A percentile compares a stretch with the other conserved stretches of the same genome.
Conservation (phyloP, 2,888 invertebrate genomes). For the Aspidapion aeneum region DNA sequence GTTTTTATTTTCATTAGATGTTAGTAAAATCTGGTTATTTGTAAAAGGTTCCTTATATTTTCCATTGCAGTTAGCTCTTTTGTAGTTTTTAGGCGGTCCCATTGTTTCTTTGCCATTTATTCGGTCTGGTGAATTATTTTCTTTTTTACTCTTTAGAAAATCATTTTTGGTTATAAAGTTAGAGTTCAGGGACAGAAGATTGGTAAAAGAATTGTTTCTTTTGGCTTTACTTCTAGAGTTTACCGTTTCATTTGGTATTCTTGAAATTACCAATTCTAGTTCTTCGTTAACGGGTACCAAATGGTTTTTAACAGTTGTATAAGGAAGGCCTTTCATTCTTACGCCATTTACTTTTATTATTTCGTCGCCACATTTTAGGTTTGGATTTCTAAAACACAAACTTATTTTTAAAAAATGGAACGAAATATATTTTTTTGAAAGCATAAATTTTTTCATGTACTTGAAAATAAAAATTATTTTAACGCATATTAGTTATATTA, state of each 20-base stretch:
- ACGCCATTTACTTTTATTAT: constrained; percentile 86
- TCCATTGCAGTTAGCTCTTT: background rate
- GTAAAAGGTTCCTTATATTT: background rate
- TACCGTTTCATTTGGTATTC: constrained; percentile 12
- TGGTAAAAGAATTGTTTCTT: constrained; percentile 25
- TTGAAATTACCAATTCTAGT: constrained; percentile 45
- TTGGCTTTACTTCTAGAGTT: constrained; percentile 14
- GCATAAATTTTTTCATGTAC: background rate
- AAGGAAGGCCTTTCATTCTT: constrained; percentile 69
- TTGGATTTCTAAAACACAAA: constrained; percentile 62
- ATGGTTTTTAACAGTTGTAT: constrained; percentile 55
- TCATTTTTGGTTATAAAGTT: constrained; percentile 12
- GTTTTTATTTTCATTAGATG: background rate
- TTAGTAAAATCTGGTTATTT: too few relatives aligned
- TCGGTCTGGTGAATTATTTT: background rate
- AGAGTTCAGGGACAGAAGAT: constrained; percentile 12
- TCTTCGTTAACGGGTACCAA: constrained; percentile 45
- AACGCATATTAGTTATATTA: background rate
- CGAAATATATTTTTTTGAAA: too few relatives aligned
- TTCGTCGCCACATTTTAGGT: constrained; percentile 82
- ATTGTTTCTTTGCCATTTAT: background rate
- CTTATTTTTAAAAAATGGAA: too few relatives aligned
- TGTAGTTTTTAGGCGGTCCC: background rate
- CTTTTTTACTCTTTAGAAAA: background rate
- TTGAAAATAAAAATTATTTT: background rate